Base-by-base conservation (phyloP, 2,797 vertebrate species). In the Sebastes steindachneri region DNA sequence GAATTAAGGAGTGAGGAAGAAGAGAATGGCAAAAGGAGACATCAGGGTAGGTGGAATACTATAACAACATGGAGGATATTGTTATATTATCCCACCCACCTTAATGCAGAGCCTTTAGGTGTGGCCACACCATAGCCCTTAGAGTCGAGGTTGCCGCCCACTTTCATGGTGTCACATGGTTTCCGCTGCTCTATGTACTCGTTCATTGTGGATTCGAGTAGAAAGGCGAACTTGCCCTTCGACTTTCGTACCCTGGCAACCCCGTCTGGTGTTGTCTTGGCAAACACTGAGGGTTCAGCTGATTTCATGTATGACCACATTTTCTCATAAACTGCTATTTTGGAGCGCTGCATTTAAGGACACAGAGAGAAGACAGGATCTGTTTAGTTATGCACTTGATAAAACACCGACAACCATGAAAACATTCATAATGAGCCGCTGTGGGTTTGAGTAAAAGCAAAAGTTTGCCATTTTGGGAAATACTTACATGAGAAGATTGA, bases 301-400 rank as follows among this genome's bases (percentile, higher is more conserved):
- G 98, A 99, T 96, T 99, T 99, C 98, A 99, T 99, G 94, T 99
- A 99, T 0, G 98, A 99, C 98, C 98, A 99, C 99, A 99, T 99
- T 95, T 99, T 99, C 95, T 99, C 99, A 48, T 99, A 99, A 79
- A 99, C 99, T 0, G 97, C 98, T 93, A 99, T 99, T 96, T 99
- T 99, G 89, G 98, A 99, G 90, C 98, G 97, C 98, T 99, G 95
- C 37, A 89, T 85, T 83, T 59, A 68, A 74, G 78, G 84, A 82
- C 41, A 89, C 10, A 91, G 76, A 91, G 83, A 93, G 57, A 86
- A 89, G 68, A 91, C 21, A 89, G 67, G 77, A 57, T 79, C 6
- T 65, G 76, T 58, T 89, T 57, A 86, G 79, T 88, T 6, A 74
- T 17, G 64, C 33, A 68, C 9, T 48, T 15, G 2, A 54, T 21